phyloP scores from a whole-genome alignment of 2,113 vertebrate species.

The Phodopus roborovskii region DNA sequence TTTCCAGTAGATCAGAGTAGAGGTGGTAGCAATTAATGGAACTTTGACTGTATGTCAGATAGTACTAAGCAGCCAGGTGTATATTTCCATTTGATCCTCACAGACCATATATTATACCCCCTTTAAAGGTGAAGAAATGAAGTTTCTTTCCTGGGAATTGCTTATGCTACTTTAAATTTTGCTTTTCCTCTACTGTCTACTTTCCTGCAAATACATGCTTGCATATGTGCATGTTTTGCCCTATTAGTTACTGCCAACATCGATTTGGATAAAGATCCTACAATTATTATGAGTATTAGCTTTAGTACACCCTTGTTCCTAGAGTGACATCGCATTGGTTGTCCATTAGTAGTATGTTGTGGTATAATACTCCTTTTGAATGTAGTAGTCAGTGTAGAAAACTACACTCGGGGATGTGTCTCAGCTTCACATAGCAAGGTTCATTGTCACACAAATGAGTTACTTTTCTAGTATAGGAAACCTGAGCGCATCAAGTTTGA shows the following conservation, averaged over 20 bases:
- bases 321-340: too few species aligned
- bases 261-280: not conserved
- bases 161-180: not conserved
- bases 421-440: not conserved
- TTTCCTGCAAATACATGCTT: not conserved
- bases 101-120: too few species aligned
- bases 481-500: not conserved
- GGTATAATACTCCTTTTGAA: not conserved
- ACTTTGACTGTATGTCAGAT: not conserved
- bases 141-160: not conserved
- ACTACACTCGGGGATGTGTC: not conserved
- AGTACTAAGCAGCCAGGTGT: not conserved
- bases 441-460: not conserved
- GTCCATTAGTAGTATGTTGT: not conserved
- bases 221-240: not conserved
- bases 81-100: not conserved
- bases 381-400: not conserved
- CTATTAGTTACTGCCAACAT: not conserved
- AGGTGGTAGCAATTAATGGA: not conserved
- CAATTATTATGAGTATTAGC: not conserved
- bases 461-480: constrained; percentile 9
- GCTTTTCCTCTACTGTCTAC: not conserved
- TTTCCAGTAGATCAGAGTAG: not conserved
- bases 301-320: not conserved
- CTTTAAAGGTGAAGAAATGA: not conserved